Evolutionary conservation across 2,113 vertebrate genomes (phyloP).

Genomic region (Morone saxatilis): DNA sequence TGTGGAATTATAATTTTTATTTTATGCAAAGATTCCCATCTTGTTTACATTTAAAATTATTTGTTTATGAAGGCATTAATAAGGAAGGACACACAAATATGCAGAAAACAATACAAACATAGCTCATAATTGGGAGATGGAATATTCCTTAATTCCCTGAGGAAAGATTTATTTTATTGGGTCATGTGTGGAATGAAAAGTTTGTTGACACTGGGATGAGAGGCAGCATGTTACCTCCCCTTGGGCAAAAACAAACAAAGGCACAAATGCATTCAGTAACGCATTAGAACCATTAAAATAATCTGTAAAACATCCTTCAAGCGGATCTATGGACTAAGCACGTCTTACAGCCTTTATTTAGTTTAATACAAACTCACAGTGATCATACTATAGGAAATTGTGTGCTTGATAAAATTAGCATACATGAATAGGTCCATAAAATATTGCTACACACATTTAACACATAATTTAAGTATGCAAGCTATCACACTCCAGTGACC

Average conservation of each 20-base stretch:
- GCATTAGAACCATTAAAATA: constrained; percentile 44
- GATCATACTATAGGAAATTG: background rate
- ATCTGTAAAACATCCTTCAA: constrained; percentile 45
- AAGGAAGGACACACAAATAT: constrained; percentile 16
- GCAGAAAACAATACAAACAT: constrained; percentile 17
- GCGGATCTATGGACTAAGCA: constrained; percentile 32
- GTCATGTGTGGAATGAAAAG: constrained; percentile 60
- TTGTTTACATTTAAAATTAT: constrained; percentile 17
- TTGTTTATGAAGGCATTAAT: constrained; percentile 30
- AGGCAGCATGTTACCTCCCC: constrained; percentile 45
- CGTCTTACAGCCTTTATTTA: constrained; percentile 32
- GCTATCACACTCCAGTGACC: constrained; percentile 15
- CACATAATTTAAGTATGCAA: constrained; percentile 27
- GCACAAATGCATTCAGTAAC: constrained; percentile 53
- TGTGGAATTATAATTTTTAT: constrained; percentile 15
- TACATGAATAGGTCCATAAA: background rate
- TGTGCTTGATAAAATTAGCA: constrained; percentile 26
- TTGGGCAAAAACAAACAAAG: constrained; percentile 66
- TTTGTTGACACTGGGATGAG: constrained; percentile 59
- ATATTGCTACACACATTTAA: constrained; percentile 18
- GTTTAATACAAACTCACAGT: constrained; percentile 18
- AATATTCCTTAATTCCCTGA: constrained; percentile 39
- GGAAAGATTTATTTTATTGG: constrained; percentile 49
- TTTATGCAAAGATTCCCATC: background rate
- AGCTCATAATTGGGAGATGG: constrained; percentile 13